Evolutionary conservation across 2,888 invertebrate species (phyloP).

Genomic region (Lycaena phlaeas): DNA sequence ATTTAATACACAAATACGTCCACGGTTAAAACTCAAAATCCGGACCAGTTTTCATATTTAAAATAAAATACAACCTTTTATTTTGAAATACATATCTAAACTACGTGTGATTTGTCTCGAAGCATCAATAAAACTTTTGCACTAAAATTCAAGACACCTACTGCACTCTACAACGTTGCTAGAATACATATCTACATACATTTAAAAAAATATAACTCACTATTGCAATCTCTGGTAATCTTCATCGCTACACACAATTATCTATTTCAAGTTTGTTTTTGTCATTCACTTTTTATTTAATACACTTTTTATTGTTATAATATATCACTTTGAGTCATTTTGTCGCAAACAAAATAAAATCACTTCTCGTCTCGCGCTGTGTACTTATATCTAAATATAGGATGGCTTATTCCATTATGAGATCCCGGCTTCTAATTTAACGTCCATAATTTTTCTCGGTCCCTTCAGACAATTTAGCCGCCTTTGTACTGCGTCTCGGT

Average conservation of each 20-base stretch:
- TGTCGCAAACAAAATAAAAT: slow-evolving; percentile 65
- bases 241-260: slow-evolving; percentile 44
- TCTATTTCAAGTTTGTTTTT: slow-evolving; percentile 42
- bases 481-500: slow-evolving; percentile 97
- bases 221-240: slow-evolving; percentile 63
- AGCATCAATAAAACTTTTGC: slow-evolving; percentile 42
- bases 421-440: slow-evolving; percentile 65
- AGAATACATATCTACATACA: slow-evolving; percentile 36
- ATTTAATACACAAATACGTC: slow-evolving; percentile 13
- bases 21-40: slow-evolving; percentile 1
- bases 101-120: slow-evolving; percentile 28
- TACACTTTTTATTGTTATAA: slow-evolving; percentile 48
- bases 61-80: slow-evolving; percentile 17
- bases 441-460: slow-evolving; percentile 65
- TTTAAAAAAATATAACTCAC: slow-evolving; percentile 64
- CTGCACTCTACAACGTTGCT: slow-evolving; percentile 38
- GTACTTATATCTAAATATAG: slow-evolving; percentile 41
- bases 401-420: slow-evolving; percentile 56
- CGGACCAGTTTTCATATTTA: slow-evolving; percentile 11
- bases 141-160: slow-evolving; percentile 35
- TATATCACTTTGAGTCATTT: slow-evolving; percentile 43
- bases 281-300: slow-evolving; percentile 57
- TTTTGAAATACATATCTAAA: slow-evolving; percentile 8
- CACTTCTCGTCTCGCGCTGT: slow-evolving; percentile 59
- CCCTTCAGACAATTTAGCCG: slow-evolving; percentile 77